Conservation (phyloP, 2,797 vertebrate genomes). For the Loriculus beryllinus region DNA sequence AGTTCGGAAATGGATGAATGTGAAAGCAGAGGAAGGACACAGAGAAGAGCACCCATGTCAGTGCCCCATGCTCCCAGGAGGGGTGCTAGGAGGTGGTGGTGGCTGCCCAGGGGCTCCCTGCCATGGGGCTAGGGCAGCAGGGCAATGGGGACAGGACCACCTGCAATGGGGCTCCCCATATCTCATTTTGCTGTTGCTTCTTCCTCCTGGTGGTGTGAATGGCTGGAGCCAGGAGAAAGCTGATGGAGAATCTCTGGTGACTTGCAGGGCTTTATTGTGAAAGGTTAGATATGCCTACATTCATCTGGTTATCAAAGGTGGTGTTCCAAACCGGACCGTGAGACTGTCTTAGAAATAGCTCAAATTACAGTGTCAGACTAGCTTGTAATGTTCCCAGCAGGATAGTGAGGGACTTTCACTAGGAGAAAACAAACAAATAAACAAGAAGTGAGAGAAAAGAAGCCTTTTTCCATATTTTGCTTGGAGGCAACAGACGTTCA, state of each 20-base stretch:
- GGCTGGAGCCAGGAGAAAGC: background rate
- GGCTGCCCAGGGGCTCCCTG: accelerated
- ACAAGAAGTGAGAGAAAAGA: constrained; percentile 29
- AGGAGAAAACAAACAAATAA: constrained; percentile 56
- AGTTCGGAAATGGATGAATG: background rate
- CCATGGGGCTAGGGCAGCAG: background rate
- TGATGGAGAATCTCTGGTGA: background rate
- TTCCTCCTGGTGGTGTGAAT: background rate
- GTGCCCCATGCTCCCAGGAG: accelerated
- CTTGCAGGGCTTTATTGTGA: background rate
- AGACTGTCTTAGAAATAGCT: background rate
- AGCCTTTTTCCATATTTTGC: constrained; percentile 47
- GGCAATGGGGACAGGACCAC: background rate
- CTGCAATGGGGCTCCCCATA: accelerated
- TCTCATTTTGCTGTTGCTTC: background rate
- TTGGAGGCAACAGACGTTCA: constrained; percentile 28
- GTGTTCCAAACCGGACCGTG: background rate
- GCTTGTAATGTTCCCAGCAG: background rate
- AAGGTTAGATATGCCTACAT: background rate
- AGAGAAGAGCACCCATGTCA: accelerated
- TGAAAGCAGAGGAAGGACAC: background rate
- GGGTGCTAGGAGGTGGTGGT: background rate
- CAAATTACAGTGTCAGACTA: background rate
- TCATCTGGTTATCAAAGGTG: background rate
- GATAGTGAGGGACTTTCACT: constrained; percentile 9